phyloP scores from a whole-genome alignment of 2,888 invertebrate genomes.

The Leptodirus hochenwartii region DNA sequence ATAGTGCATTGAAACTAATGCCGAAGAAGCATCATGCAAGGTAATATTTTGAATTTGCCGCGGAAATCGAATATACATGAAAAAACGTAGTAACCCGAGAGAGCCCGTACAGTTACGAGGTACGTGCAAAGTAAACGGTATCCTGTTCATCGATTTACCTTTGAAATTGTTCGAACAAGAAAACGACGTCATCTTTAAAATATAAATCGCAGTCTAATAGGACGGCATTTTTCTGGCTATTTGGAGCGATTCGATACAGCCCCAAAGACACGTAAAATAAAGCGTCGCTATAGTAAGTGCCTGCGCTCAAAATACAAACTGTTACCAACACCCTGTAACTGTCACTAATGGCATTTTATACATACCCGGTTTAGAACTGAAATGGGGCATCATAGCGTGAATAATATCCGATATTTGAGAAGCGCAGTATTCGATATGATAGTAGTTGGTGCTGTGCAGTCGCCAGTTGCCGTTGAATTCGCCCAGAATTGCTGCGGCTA shows the following conservation, averaged over 20 bases:
- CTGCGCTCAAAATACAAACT: conserved; percentile 23
- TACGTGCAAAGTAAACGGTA: not conserved
- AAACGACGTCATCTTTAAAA: conserved; percentile 45
- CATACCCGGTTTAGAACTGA: conserved; percentile 45
- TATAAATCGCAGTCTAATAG: conserved; percentile 64
- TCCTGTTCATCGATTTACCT: too few relatives aligned
- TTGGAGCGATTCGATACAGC: conserved; percentile 46
- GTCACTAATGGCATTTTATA: conserved; percentile 10
- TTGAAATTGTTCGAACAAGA: conserved; percentile 48
- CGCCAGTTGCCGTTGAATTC: conserved; percentile 24
- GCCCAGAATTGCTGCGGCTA: conserved; percentile 32
- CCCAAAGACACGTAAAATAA: conserved; percentile 62
- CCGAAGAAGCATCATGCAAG: too few relatives aligned
- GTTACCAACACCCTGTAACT: conserved; percentile 2
- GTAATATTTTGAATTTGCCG: too few relatives aligned
- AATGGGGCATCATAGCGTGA: conserved; percentile 46
- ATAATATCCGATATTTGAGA: conserved; percentile 41
- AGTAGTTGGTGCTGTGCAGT: conserved; percentile 25
- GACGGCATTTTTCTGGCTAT: conserved; percentile 38
- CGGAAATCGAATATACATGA: too few relatives aligned
- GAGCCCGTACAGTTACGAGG: not conserved
- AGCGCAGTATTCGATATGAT: conserved; percentile 42
- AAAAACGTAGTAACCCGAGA: too few relatives aligned
- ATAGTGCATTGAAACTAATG: too few relatives aligned
- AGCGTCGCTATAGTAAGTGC: conserved; percentile 60